A percentile compares a stretch with the other conserved stretches of the same genome.
Evolutionary conservation across 30 jellyfish, hydroid and myxozoan species (phyloP).

Genomic region (Clytia hemisphaerica): DNA sequence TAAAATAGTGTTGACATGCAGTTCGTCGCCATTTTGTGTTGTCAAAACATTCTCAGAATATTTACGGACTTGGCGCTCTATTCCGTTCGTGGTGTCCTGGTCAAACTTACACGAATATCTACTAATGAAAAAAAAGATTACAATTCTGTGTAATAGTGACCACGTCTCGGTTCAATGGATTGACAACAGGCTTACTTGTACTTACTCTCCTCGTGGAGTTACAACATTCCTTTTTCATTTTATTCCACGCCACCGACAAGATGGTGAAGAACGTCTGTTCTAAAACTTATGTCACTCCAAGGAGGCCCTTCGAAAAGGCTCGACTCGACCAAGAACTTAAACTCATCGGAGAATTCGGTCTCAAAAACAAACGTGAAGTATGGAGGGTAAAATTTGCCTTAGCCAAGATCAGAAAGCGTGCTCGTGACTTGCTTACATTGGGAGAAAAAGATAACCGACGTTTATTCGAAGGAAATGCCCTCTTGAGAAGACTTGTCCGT

Average conservation of each 20-base stretch:
- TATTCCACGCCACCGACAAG: conserved; percentile 25
- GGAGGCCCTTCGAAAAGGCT: conserved; percentile 99
- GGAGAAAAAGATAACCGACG: conserved; percentile 96
- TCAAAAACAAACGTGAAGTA: conserved; percentile 95
- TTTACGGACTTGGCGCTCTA: too few relatives aligned
- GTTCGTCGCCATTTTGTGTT: too few relatives aligned
- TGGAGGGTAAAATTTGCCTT: conserved; percentile 97
- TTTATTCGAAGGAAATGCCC: conserved; percentile 98
- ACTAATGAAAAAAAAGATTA: too few relatives aligned
- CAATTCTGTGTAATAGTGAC: too few relatives aligned
- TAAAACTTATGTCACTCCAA: conserved; percentile 92
- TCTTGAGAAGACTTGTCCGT: conserved; percentile 84
- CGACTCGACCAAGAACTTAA: conserved; percentile 96
- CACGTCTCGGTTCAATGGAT: too few relatives aligned
- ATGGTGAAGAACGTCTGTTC: conserved; percentile 93
- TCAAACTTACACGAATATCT: too few relatives aligned
- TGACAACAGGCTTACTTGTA: too few relatives aligned
- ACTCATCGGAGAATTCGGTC: conserved; percentile 96
- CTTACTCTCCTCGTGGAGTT: too few relatives aligned
- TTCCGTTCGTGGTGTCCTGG: too few relatives aligned
- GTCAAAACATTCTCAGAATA: too few relatives aligned
- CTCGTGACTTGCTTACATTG: conserved; percentile 93
- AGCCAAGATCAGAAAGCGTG: conserved; percentile 97
- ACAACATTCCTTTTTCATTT: conserved; percentile 44
- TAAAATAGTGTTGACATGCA: too few relatives aligned